These are phyloP conservation scores for Carassius carassius DNA, from an alignment of 2,113 vertebrate genomes.

Conservation along the genomic window DNA sequence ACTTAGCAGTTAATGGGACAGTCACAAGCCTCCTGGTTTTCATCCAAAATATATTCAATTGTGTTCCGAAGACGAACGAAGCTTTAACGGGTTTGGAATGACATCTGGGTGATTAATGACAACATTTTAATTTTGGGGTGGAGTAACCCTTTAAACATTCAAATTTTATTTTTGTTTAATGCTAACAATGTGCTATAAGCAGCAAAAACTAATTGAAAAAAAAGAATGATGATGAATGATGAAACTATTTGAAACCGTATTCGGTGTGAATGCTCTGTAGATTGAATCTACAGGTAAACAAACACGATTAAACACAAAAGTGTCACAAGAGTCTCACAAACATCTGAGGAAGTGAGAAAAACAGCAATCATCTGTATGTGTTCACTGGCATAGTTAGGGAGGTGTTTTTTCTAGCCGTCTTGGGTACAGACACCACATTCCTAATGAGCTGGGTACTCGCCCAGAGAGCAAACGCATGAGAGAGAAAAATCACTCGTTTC, in stretches of 20 bases:
- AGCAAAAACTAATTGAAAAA: too few relatives aligned
- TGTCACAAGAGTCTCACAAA: background rate
- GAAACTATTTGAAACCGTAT: background rate
- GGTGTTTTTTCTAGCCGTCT: conserved; percentile 5
- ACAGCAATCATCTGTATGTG: background rate
- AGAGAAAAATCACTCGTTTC: conserved; percentile 3
- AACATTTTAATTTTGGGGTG: too few relatives aligned
- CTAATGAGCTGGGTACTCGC: conserved; percentile 23
- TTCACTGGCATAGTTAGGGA: background rate
- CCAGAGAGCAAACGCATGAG: background rate
- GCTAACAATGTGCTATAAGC: background rate
- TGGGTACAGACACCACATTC: conserved; percentile 10
- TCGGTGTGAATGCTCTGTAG: background rate
- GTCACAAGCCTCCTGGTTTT: too few relatives aligned
- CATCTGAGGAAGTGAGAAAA: conserved; percentile 23
- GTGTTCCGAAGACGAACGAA: too few relatives aligned
- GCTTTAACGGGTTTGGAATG: too few relatives aligned
- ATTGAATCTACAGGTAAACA: background rate
- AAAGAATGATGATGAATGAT: too few relatives aligned
- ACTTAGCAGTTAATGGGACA: too few relatives aligned
- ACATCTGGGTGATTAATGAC: too few relatives aligned
- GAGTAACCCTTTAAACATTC: too few relatives aligned
- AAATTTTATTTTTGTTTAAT: too few relatives aligned
- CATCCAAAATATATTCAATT: too few relatives aligned
- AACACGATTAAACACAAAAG: background rate